Evolutionary conservation across 1,140 invertebrate genomes (phyloP), one percentile per base, ranked within the genome.

Genomic region (Apis laboriosa): DNA sequence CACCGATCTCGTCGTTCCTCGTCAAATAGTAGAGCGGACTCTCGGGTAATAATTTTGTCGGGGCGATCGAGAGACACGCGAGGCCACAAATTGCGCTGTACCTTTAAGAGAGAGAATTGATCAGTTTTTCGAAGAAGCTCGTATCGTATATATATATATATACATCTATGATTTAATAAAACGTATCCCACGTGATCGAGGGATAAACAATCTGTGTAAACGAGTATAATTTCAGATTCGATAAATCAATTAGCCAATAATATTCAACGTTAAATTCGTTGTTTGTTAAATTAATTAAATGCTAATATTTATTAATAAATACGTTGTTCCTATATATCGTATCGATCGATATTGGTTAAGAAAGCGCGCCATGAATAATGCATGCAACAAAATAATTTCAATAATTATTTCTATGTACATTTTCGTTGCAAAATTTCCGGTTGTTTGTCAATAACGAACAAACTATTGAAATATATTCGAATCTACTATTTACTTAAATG

Each of bases 1-100:
- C 97, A 75, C 68, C 82, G 51, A 77, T 83, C n/a, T 92, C 86
- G 58, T 92, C 85, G 12, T 86, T 73, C 49, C 83, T 87, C 9
- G 11, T 70, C 19, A 92, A 72, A 84, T 91, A 86, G 74, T 91
- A 81, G 19, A 90, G 73, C 3, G 92, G 97, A 82, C 97, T 97
- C 92, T 97, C 97, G 0, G 97, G 97, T 93, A 97, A 95, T 84
- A 97, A 96, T 80, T 89, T 90, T 82, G 94, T 83, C 12, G 94
- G 89, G 7, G 94, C 84, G 17, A 93, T 87, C 13, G 92, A 53
- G 5, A 91, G 71, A 53, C 90, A 91, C 12, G 97, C 93, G 4
- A 96, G 58, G 0, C 94, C 95, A 85, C 96, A 97, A 43, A 96
- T 92, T 1, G 96, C 66, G 80, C 90, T 92, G 81, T 92, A 92